These are phyloP conservation scores for Cryptomyrus ogoouensis DNA, from an alignment of 2,113 vertebrate genomes.

Conservation along the genomic window DNA sequence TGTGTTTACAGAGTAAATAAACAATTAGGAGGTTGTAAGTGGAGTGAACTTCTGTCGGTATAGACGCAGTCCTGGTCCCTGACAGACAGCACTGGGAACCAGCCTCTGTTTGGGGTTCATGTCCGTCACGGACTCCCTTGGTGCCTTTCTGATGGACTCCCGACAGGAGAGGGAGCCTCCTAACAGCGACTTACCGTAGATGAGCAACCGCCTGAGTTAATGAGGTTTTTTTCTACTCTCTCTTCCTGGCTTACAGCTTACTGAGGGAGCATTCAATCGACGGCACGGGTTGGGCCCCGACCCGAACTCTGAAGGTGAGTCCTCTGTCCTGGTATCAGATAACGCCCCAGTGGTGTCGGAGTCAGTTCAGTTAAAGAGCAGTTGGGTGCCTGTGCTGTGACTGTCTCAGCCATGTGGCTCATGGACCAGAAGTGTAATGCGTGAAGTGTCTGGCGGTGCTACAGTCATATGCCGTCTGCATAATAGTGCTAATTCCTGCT, in stretches of 20 bases:
- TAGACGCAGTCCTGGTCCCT: background rate
- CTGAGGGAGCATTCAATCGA: constrained; percentile 96
- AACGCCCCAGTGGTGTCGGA: background rate
- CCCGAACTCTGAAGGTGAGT: constrained; percentile 90
- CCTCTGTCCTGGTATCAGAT: background rate
- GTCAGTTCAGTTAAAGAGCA: background rate
- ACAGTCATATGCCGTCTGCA: background rate
- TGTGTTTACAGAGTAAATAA: background rate
- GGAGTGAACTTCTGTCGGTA: background rate
- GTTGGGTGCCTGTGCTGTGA: background rate
- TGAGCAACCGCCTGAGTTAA: background rate
- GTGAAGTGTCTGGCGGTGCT: background rate
- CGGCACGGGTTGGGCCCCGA: constrained; percentile 96
- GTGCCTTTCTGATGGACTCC: background rate
- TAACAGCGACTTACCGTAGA: background rate
- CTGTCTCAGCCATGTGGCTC: background rate
- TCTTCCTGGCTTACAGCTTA: constrained; percentile 61
- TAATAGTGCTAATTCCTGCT: background rate
- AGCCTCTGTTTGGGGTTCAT: background rate
- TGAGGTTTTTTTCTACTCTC: background rate
- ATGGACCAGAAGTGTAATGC: background rate
- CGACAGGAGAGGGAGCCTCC: background rate
- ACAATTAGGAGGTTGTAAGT: background rate
- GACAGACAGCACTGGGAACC: background rate
- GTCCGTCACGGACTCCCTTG: background rate